These are phyloP conservation scores for Lordiphosa mommai DNA, from an alignment of 1,140 invertebrate genomes.

Conservation along the genomic window DNA sequence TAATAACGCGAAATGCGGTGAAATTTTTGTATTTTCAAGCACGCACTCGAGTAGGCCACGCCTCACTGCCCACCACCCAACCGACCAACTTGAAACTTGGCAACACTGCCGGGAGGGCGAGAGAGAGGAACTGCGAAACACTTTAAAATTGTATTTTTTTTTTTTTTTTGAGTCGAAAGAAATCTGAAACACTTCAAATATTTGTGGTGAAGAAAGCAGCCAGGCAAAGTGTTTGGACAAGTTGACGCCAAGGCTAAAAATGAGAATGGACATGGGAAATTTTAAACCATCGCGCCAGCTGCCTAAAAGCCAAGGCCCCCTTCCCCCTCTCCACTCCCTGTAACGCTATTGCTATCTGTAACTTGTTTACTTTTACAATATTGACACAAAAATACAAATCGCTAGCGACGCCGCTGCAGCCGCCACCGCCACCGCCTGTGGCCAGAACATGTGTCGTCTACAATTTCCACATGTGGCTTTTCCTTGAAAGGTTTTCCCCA, in stretches of 20 bases:
- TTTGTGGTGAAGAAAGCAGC: conserved; percentile 50
- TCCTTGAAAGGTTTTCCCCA: conserved; percentile 19
- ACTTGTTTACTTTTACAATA: conserved; percentile 61
- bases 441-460: conserved; percentile 22
- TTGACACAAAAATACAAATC: conserved; percentile 72
- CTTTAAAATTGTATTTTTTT: conserved; percentile 29
- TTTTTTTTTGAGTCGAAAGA: conserved; percentile 17
- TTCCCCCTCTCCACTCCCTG: not conserved
- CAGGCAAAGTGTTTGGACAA: conserved; percentile 56
- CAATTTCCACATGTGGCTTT: conserved; percentile 53
- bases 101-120: conserved; percentile 37
- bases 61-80: conserved; percentile 40
- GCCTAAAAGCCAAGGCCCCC: conserved; percentile 30
- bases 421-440: too few species aligned
- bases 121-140: conserved; percentile 24
- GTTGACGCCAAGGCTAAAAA: conserved; percentile 48
- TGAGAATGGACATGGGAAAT: conserved; percentile 56
- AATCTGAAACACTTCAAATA: conserved; percentile 76
- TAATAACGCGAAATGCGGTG: conserved; percentile 75
- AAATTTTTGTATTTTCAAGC: conserved; percentile 72
- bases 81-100: conserved; percentile 48
- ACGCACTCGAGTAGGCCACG: conserved; percentile 57
- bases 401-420: conserved; percentile 10
- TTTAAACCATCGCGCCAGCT: conserved; percentile 71
- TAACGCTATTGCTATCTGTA: not conserved